phyloP scores from a whole-genome alignment of 1,140 invertebrate genomes.

The Sipha flava region DNA sequence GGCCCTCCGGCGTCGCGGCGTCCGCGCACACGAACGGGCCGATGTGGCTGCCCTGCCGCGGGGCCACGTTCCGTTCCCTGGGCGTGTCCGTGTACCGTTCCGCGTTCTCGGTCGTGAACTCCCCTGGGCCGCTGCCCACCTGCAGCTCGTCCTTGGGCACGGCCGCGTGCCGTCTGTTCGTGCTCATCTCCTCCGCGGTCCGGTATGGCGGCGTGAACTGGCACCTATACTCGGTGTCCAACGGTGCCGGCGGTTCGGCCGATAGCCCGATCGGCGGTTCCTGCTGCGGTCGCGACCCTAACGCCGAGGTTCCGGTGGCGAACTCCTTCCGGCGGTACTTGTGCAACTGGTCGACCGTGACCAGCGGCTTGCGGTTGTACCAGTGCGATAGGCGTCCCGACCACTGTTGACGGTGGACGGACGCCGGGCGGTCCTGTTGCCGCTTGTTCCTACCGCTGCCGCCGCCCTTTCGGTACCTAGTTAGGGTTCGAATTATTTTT shows the following conservation, averaged over 20 bases:
- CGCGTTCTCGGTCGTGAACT: neutral
- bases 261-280: neutral
- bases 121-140: neutral
- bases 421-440: neutral
- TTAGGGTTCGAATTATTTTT: too few species aligned
- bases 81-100: neutral
- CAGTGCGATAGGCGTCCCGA: neutral
- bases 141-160: slow-evolving; percentile 7
- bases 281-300: neutral
- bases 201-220: neutral
- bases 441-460: neutral
- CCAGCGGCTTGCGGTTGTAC: neutral
- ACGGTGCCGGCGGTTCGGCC: neutral
- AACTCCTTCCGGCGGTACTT: neutral
- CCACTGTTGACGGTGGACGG: neutral
- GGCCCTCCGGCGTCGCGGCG: neutral
- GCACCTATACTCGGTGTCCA: slow-evolving; percentile 10
- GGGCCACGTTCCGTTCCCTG: neutral
- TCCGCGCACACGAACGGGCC: slow-evolving; percentile 5
- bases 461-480: neutral
- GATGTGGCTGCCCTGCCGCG: slow-evolving; percentile 4
- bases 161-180: neutral
- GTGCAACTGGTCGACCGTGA: slow-evolving; percentile 16
- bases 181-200: slow-evolving; percentile 14
- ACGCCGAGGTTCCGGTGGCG: neutral